Evolutionary conservation across 2,797 vertebrate genomes (phyloP).

Genomic region (Selene dorsalis): DNA sequence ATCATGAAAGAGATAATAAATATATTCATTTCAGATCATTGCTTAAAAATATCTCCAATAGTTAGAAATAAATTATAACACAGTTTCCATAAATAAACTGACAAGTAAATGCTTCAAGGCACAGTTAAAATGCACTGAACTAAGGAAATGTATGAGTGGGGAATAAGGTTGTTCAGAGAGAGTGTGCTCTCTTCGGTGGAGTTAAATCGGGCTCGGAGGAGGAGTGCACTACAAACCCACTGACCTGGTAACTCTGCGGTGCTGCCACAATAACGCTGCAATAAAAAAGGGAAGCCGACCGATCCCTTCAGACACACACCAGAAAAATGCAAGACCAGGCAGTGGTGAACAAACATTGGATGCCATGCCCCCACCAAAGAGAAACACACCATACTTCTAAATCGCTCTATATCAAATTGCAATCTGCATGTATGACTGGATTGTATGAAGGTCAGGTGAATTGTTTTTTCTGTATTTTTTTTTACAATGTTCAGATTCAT

Average conservation of each 20-base stretch:
- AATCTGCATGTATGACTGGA: neutral
- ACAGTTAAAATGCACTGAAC: constrained; percentile 23
- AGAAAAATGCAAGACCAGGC: constrained; percentile 15
- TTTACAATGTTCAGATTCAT: neutral
- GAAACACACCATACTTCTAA: neutral
- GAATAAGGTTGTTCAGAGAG: constrained; percentile 17
- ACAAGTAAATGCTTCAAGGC: neutral
- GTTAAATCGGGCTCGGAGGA: constrained; percentile 38
- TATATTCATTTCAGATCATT: neutral
- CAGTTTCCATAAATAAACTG: constrained; percentile 1
- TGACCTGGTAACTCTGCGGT: constrained; percentile 67
- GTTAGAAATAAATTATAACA: neutral
- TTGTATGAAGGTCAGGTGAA: no score
- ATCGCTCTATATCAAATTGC: neutral
- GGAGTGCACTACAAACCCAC: constrained; percentile 55
- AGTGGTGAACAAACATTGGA: neutral
- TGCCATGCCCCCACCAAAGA: neutral
- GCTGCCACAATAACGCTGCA: constrained; percentile 51
- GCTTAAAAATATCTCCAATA: neutral
- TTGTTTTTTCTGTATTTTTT: neutral
- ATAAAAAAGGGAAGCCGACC: constrained; percentile 26
- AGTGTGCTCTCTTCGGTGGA: constrained; percentile 9
- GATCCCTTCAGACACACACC: constrained; percentile 12
- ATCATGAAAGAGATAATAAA: neutral
- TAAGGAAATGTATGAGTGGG: constrained; percentile 19